These are phyloP conservation scores for Aporrectodea caliginosa DNA, from an alignment of 1,140 invertebrate species.

Conservation along the genomic window DNA sequence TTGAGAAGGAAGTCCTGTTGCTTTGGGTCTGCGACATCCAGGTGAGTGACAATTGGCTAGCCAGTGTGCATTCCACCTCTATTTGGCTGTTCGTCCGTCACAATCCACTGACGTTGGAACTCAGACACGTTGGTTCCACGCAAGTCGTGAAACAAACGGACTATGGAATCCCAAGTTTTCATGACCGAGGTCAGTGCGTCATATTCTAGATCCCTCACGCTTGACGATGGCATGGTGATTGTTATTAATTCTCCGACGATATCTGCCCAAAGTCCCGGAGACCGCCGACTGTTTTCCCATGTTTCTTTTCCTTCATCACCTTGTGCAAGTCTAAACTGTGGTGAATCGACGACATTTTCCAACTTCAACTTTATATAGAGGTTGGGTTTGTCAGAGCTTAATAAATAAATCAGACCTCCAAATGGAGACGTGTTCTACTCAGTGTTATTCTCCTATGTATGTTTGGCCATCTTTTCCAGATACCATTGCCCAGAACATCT, in stretches of 20 bases:
- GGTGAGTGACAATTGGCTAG: conserved; percentile 40
- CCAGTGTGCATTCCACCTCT: conserved; percentile 40
- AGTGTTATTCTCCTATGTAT: background rate
- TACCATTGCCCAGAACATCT: background rate
- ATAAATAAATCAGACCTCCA: conserved; percentile 24
- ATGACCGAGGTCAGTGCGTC: conserved; percentile 31
- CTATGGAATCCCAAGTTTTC: conserved; percentile 35
- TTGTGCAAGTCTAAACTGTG: conserved; percentile 22
- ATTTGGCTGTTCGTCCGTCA: conserved; percentile 37
- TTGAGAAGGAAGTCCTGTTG: conserved; percentile 30
- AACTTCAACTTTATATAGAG: background rate
- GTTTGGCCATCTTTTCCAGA: conserved; percentile 4
- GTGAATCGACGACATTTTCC: conserved; percentile 20
- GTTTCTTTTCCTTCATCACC: background rate
- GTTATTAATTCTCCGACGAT: conserved; percentile 36
- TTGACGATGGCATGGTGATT: conserved; percentile 36
- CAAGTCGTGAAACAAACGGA: conserved; percentile 31
- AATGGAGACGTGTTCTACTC: conserved; percentile 6
- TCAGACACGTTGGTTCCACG: conserved; percentile 31
- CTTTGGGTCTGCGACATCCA: conserved; percentile 36
- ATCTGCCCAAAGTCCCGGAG: conserved; percentile 39
- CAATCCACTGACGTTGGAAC: conserved; percentile 34
- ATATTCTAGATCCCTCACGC: conserved; percentile 29
- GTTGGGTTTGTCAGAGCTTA: conserved; percentile 13
- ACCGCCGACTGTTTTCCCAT: conserved; percentile 21